Conservation (phyloP, 1,140 invertebrate species). For the Nebria ingens region DNA sequence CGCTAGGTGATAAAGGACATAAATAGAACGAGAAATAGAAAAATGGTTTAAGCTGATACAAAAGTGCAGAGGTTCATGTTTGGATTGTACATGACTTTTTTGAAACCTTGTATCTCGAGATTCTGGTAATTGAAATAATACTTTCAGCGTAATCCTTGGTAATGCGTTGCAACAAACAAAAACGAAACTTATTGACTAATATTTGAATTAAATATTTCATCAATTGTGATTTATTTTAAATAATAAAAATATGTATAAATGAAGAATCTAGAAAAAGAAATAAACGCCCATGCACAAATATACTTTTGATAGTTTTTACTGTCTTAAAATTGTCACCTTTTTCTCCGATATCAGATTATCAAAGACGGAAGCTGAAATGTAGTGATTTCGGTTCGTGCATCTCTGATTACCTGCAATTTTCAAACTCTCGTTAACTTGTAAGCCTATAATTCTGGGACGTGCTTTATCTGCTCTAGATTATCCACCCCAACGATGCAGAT, state of each 20-base stretch:
- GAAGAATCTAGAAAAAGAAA: too few species aligned
- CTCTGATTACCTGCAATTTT: constrained; percentile 6
- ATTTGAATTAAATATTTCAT: too few species aligned
- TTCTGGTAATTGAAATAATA: background rate
- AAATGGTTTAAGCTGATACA: background rate
- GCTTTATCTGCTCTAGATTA: constrained; percentile 3
- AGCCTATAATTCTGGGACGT: background rate
- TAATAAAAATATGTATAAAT: too few species aligned
- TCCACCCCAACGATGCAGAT: background rate
- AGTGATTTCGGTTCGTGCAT: background rate
- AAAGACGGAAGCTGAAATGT: background rate
- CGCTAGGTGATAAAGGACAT: background rate
- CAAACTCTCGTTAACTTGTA: constrained; percentile 3
- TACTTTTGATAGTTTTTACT: too few species aligned
- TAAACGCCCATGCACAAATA: too few species aligned
- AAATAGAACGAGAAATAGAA: background rate
- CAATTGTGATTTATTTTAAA: too few species aligned
- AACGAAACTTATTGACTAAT: too few species aligned
- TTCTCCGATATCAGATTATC: too few species aligned
- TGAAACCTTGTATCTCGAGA: background rate
- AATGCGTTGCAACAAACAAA: too few species aligned
- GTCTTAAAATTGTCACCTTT: too few species aligned
- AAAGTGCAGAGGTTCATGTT: background rate
- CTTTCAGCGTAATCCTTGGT: background rate
- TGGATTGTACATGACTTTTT: too few species aligned